Evolutionary conservation across 2,888 invertebrate species (phyloP), one percentile per base, ranked within the genome.

Genomic region (Temnothorax unifasciatus): DNA sequence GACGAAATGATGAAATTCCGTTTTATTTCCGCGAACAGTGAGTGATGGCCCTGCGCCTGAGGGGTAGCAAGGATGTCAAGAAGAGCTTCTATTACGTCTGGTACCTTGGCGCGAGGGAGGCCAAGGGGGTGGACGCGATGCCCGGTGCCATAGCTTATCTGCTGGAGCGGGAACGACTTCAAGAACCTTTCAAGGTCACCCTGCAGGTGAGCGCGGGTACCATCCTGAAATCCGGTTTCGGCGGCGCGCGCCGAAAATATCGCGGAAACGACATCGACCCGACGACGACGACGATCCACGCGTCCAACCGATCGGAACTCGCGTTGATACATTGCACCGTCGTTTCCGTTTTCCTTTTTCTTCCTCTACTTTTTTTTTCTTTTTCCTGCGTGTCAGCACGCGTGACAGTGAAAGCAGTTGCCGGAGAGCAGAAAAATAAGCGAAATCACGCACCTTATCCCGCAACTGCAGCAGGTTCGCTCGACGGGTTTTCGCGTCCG

Each of bases 31-130:
- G 61, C 8, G 82, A 82, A 21, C 83, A 90, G 88, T 86, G 92
- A 94, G 96, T 96, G 93, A 97, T 97, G 97, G 97, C 97, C 94
- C 95, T 97, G 93, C 96, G 97, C 95, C 95, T 97, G 92, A 97
- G 97, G 95, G 93, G 94, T 93, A 93, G 94, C 91, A 98, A 98
- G 95, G 98, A 98, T 95, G 97, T 98, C 92, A 98, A 98, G 95
- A 98, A 98, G 94, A 98, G 98, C 85, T 98, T 98, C 54, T 98
- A 98, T 95, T 98, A 98, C 95, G 98, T 98, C 88, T 98, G 98
- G 97, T 98, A 99, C 96, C 96, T 99, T 93, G 99, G 99, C 34
- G 99, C 99, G 92, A 98, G 99, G 95, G 99, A 99, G 95, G 98
- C 98, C 83, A 97, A 98, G 91, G 99, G 99, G 47, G 96, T 97